A percentile compares a stretch with the other conserved stretches of the same genome.
Conservation (phyloP, 2,888 invertebrate genomes). For the Aleiodes leptofemur region DNA sequence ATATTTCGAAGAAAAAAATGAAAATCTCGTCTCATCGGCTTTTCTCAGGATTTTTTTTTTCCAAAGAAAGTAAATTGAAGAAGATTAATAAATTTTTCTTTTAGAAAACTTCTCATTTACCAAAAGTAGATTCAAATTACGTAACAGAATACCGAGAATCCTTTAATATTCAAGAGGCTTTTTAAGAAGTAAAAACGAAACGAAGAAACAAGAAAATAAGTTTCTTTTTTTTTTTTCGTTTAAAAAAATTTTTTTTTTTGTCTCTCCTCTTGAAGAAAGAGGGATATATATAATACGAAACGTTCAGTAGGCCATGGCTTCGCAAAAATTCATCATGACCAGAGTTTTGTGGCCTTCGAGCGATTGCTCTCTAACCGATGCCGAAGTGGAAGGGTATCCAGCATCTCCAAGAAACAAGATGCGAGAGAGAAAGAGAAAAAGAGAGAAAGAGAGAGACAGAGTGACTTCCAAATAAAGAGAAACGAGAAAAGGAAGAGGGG, state of each 20-base stretch:
- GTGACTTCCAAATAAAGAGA: conserved; percentile 19
- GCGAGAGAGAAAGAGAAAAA: conserved; percentile 50
- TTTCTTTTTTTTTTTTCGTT: background rate
- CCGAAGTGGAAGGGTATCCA: conserved; percentile 28
- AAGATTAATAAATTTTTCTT: background rate
- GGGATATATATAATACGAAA: conserved; percentile 31
- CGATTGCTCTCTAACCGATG: conserved; percentile 27
- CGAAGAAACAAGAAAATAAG: background rate
- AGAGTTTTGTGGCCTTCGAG: conserved; percentile 58
- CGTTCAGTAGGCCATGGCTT: conserved; percentile 65
- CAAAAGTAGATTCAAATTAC: conserved; percentile 41
- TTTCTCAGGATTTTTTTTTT: background rate
- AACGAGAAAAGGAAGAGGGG: conserved; percentile 29
- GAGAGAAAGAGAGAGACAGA: conserved; percentile 43
- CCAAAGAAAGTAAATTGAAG: background rate
- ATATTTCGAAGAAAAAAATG: background rate
- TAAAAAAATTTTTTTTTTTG: background rate
- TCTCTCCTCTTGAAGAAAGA: conserved; percentile 42
- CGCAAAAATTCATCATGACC: conserved; percentile 57
- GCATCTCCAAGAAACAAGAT: conserved; percentile 35
- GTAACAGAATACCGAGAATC: conserved; percentile 45
- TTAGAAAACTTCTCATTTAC: background rate
- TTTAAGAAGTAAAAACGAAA: conserved; percentile 9
- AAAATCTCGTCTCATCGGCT: background rate
- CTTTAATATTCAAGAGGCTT: conserved; percentile 45